Evolutionary conservation across 1,140 invertebrate genomes (phyloP).

Genomic region (Heliconius congener): DNA sequence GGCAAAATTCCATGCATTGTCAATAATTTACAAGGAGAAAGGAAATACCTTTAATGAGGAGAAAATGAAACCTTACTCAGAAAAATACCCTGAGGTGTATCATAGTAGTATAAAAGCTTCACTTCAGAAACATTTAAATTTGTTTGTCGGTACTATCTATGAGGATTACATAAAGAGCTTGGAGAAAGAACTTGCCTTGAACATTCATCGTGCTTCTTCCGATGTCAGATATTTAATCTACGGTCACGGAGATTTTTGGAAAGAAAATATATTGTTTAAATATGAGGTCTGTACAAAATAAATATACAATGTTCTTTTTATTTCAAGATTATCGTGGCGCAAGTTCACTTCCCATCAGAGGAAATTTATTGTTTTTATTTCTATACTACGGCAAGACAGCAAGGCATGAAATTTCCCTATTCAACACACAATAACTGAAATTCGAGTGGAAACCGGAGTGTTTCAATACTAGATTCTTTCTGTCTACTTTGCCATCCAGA

Average conservation of each 20-base stretch:
- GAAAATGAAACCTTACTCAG: background rate
- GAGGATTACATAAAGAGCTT: constrained; percentile 25
- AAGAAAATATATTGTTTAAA: too few species aligned
- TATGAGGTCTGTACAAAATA: too few species aligned
- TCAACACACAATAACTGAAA: too few species aligned
- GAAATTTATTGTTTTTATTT: too few species aligned
- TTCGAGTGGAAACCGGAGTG: too few species aligned
- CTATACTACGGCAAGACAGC: too few species aligned
- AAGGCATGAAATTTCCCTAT: too few species aligned
- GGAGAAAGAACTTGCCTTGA: background rate
- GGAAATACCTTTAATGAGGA: background rate
- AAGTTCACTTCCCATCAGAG: too few species aligned
- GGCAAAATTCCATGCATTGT: constrained; percentile 44
- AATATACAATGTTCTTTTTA: too few species aligned
- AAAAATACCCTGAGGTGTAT: background rate
- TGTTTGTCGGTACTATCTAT: constrained; percentile 39
- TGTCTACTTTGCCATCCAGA: too few species aligned
- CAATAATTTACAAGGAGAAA: constrained; percentile 36
- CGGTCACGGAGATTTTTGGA: constrained; percentile 40
- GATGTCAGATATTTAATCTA: constrained; percentile 39
- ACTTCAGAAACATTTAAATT: constrained; percentile 19
- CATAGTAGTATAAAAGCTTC: background rate
- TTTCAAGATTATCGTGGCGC: too few species aligned
- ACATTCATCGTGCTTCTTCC: background rate
- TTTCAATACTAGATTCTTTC: too few species aligned